Conservation (phyloP, 1,140 invertebrate genomes). For the Popillia japonica region DNA sequence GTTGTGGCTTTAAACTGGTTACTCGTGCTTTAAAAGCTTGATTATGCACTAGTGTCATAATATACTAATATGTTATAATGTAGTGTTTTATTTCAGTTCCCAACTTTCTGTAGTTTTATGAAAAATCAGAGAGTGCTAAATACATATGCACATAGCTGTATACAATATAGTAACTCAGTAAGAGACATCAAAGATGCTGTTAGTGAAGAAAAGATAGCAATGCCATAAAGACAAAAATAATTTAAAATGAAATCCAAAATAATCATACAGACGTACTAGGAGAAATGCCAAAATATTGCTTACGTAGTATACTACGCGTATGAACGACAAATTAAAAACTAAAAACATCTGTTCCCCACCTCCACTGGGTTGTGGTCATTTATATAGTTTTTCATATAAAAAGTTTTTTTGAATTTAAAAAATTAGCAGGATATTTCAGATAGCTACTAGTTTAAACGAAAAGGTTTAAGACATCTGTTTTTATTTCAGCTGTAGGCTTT, state of each 20-base stretch:
- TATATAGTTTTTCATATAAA: not conserved
- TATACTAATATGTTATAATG: too few species aligned
- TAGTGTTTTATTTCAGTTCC: not conserved
- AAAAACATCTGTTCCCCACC: not conserved
- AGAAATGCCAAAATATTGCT: not conserved
- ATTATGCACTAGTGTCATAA: too few species aligned
- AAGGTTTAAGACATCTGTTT: not conserved
- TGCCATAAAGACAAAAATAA: not conserved
- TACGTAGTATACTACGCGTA: not conserved
- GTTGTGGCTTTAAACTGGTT: too few species aligned
- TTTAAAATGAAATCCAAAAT: not conserved
- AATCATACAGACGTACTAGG: not conserved
- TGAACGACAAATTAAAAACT: not conserved
- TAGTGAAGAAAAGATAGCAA: too few species aligned
- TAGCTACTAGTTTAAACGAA: not conserved
- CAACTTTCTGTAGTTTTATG: not conserved
- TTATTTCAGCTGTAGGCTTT: too few species aligned
- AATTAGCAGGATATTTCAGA: too few species aligned
- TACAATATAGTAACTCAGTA: not conserved
- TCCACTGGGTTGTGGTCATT: not conserved
- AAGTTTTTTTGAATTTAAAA: not conserved
- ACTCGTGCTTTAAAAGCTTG: too few species aligned
- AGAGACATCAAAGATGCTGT: too few species aligned
- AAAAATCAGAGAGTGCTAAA: too few species aligned
- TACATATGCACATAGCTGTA: too few species aligned